Evolutionary conservation across 2,888 invertebrate genomes (phyloP).

Genomic region (Rhagonycha fulva): DNA sequence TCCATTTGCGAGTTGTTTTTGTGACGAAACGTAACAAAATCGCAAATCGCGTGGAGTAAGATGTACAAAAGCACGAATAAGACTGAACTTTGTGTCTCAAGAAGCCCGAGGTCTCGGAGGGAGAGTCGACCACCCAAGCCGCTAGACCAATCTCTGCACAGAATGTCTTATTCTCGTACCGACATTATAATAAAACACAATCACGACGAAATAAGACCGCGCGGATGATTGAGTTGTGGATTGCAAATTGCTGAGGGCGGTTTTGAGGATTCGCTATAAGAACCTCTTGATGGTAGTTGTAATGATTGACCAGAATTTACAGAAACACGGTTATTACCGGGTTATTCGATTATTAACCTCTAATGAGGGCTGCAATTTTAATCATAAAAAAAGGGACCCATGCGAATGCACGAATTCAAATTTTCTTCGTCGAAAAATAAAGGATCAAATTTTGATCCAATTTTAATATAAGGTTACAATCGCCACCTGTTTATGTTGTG

Average conservation of each 20-base stretch:
- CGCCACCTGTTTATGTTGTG: constrained; percentile 44
- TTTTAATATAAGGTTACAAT: constrained; percentile 52
- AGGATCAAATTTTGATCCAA: constrained; percentile 49
- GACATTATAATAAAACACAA: constrained; percentile 56
- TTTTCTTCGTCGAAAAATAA: constrained; percentile 30
- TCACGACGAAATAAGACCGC: constrained; percentile 53
- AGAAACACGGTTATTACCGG: neutral
- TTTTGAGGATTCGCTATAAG: constrained; percentile 41
- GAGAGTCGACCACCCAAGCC: constrained; percentile 54
- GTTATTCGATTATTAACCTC: neutral
- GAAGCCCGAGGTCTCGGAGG: constrained; percentile 33
- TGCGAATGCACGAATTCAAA: constrained; percentile 1
- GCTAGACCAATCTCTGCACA: constrained; percentile 56
- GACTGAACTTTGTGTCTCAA: constrained; percentile 45
- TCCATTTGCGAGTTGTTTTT: neutral
- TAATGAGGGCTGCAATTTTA: neutral
- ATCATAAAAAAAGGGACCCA: neutral
- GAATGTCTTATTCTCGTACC: constrained; percentile 56
- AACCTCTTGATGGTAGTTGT: constrained; percentile 17
- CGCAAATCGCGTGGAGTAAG: constrained; percentile 43
- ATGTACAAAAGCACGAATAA: constrained; percentile 46
- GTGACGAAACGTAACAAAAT: neutral
- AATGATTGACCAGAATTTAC: constrained; percentile 27
- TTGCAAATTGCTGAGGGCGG: constrained; percentile 48
- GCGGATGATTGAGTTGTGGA: constrained; percentile 55